Conservation (phyloP, 2,888 invertebrate genomes). For the Taphrorychus bicolor region DNA sequence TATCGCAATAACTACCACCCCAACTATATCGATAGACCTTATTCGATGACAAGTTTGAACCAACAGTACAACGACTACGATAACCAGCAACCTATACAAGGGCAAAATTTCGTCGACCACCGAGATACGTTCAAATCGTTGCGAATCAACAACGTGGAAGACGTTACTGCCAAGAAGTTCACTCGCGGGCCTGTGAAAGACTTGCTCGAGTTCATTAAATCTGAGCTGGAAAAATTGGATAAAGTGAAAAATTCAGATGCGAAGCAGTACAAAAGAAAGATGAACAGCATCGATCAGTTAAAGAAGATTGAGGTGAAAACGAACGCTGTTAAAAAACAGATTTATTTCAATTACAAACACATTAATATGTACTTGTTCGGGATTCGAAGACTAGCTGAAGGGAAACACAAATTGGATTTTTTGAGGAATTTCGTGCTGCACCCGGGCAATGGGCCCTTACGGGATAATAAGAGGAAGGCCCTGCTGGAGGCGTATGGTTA, state of each 20-base stretch:
- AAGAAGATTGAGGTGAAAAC: slow-evolving; percentile 19
- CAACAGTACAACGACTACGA: not conserved
- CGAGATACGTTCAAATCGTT: not conserved
- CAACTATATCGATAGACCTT: not conserved
- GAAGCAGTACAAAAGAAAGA: slow-evolving; percentile 28
- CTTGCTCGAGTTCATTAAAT: slow-evolving; percentile 28
- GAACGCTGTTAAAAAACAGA: slow-evolving; percentile 19
- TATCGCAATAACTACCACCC: not conserved
- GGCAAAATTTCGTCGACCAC: not conserved
- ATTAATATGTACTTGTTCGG: slow-evolving; percentile 50
- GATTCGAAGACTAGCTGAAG: slow-evolving; percentile 38
- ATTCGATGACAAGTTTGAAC: not conserved
- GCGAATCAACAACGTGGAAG: slow-evolving; percentile 9
- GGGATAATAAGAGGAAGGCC: slow-evolving; percentile 20
- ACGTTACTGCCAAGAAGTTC: slow-evolving; percentile 21
- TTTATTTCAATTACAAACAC: slow-evolving; percentile 34
- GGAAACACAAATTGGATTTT: slow-evolving; percentile 42
- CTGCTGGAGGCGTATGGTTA: slow-evolving; percentile 44
- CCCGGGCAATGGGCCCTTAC: slow-evolving; percentile 1
- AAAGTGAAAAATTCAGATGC: slow-evolving; percentile 5
- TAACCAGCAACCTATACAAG: not conserved
- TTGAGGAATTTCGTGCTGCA: slow-evolving; percentile 42
- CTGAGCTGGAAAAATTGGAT: slow-evolving; percentile 30
- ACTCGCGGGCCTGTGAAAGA: slow-evolving; percentile 4
- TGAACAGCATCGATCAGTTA: slow-evolving; percentile 20